phyloP scores from a whole-genome alignment of 2,113 vertebrate species.

The Pontoporia blainvillei region DNA sequence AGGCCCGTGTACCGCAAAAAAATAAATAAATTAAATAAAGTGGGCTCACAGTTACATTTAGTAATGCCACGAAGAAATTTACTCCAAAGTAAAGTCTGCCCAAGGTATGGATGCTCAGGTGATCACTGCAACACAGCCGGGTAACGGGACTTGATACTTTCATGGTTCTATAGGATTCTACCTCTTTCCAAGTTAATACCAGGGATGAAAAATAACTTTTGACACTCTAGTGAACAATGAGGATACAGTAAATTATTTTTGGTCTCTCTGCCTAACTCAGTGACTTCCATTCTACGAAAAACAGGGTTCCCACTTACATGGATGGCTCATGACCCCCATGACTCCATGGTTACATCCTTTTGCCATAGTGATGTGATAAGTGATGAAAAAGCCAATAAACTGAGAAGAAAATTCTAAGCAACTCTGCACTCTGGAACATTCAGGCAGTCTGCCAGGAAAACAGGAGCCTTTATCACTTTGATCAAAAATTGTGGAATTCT shows the following conservation, averaged over 20 bases:
- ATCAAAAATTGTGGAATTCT: not conserved
- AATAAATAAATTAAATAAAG: too few relatives aligned
- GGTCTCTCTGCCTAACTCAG: not conserved
- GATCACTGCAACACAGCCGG: not conserved
- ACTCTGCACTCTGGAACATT: not conserved
- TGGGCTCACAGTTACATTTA: not conserved
- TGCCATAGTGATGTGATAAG: not conserved
- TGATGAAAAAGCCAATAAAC: not conserved
- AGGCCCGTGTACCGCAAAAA: too few relatives aligned
- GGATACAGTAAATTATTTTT: not conserved
- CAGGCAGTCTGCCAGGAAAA: not conserved
- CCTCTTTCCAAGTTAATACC: not conserved
- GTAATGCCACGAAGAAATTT: not conserved
- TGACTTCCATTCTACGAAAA: not conserved
- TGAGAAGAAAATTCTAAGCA: not conserved
- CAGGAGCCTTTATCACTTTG: not conserved
- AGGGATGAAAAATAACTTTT: not conserved
- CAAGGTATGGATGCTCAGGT: not conserved
- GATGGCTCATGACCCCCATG: not conserved
- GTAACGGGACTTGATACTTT: not conserved
- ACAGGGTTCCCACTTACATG: not conserved
- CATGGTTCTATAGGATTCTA: not conserved
- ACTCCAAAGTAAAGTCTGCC: not conserved
- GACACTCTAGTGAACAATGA: not conserved
- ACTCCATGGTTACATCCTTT: not conserved